Evolutionary conservation across 2,797 vertebrate species (phyloP).

Genomic region (Oreortyx pictus): DNA sequence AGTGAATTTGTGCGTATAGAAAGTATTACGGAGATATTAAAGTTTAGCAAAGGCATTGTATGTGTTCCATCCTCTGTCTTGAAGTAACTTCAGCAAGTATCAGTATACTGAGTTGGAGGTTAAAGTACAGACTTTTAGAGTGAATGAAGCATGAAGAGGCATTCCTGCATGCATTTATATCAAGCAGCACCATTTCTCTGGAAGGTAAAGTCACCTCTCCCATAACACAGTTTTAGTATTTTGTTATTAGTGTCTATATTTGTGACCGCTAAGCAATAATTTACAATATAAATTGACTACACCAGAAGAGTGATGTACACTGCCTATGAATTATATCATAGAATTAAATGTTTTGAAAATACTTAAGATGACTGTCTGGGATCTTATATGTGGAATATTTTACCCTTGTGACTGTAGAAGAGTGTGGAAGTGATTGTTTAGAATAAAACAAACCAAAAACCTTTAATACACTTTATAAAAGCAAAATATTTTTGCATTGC

Average conservation of each 20-base stretch:
- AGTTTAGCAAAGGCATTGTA: neutral
- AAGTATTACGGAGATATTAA: slow-evolving; percentile 18
- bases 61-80: neutral
- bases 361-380: neutral
- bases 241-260: slow-evolving; percentile 2
- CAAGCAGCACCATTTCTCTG: slow-evolving; percentile 13
- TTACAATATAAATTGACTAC: neutral
- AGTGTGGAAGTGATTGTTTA: neutral
- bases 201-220: neutral
- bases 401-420: neutral
- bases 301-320: neutral
- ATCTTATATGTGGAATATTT: neutral
- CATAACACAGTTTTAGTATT: neutral
- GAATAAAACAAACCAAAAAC: neutral
- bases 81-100: slow-evolving; percentile 6
- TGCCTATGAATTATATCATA: neutral
- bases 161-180: neutral
- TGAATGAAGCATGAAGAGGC: slow-evolving; percentile 32
- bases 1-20: neutral
- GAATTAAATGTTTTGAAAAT: neutral
- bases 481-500: neutral
- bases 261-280: neutral
- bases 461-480: neutral
- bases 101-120: neutral
- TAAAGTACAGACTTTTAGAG: neutral